These are phyloP conservation scores for Barypeithes pellucidus DNA, from an alignment of 2,888 invertebrate genomes.

Conservation along the genomic window DNA sequence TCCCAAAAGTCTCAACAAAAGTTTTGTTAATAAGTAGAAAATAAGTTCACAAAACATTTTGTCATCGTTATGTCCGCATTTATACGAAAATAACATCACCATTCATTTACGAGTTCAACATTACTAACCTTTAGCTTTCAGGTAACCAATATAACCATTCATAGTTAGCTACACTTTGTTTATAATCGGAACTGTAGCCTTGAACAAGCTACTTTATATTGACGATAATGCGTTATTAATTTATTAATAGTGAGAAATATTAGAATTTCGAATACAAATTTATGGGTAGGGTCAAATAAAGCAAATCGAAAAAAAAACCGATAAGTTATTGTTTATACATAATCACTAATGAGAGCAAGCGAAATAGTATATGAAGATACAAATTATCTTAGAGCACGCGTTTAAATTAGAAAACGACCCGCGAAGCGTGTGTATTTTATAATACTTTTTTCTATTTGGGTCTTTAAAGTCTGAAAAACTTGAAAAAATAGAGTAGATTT, in stretches of 20 bases:
- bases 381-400: no score
- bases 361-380: no score
- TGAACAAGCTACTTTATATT: slow-evolving; percentile 9
- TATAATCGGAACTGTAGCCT: slow-evolving; percentile 9
- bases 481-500: no score
- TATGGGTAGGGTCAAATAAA: slow-evolving; percentile 1
- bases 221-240: slow-evolving; percentile 6
- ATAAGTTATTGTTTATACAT: no score
- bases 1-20: no score
- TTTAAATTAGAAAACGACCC: no score
- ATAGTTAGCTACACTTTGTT: slow-evolving; percentile 16
- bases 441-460: no score
- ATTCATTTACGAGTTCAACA: slow-evolving; percentile 1
- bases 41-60: not conserved
- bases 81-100: not conserved
- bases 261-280: not conserved
- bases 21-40: no score
- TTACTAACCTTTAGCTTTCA: slow-evolving; percentile 5
- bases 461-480: no score
- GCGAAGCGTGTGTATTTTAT: no score
- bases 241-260: not conserved
- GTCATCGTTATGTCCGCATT: not conserved
- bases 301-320: not conserved
- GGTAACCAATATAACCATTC: slow-evolving; percentile 10
- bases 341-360: no score